Conservation (phyloP, 2,113 vertebrate genomes). For the Dendrocopos noguchii region DNA sequence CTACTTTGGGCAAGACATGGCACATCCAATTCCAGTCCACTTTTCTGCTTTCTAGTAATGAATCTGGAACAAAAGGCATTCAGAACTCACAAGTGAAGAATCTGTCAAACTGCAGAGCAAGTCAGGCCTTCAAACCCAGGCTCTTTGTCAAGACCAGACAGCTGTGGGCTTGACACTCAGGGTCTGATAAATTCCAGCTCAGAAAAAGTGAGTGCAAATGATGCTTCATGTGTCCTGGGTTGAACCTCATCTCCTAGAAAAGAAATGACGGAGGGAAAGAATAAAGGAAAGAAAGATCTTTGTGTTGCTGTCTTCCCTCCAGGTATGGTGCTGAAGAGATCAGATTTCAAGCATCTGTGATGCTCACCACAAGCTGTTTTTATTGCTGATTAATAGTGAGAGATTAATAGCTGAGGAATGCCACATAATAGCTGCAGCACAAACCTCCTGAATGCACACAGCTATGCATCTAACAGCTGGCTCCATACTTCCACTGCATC, state of each 20-base stretch:
- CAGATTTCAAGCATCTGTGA: slow-evolving; percentile 48
- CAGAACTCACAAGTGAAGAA: not conserved
- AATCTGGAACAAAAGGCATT: not conserved
- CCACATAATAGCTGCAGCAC: slow-evolving; percentile 36
- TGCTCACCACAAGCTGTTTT: slow-evolving; percentile 39
- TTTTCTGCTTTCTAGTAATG: not conserved
- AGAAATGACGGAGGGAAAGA: not conserved
- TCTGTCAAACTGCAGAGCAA: not conserved
- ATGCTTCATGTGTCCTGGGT: not conserved
- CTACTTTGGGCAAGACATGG: not conserved
- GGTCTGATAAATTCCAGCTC: not conserved
- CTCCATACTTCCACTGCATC: slow-evolving; percentile 57
- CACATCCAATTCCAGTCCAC: not conserved
- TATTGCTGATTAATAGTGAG: slow-evolving; percentile 49
- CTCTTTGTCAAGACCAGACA: not conserved
- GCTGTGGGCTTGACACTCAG: not conserved
- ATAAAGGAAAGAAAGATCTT: not conserved
- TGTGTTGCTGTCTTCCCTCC: not conserved
- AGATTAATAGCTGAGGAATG: slow-evolving; percentile 66
- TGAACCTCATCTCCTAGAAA: not conserved
- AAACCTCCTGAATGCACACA: slow-evolving; percentile 45
- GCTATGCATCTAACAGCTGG: slow-evolving; percentile 68
- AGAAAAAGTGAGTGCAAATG: not conserved
- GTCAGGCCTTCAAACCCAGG: not conserved
- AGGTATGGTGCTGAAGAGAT: slow-evolving; percentile 45